Conservation (phyloP, 2,113 vertebrate species). For the Sylvietta virens region DNA sequence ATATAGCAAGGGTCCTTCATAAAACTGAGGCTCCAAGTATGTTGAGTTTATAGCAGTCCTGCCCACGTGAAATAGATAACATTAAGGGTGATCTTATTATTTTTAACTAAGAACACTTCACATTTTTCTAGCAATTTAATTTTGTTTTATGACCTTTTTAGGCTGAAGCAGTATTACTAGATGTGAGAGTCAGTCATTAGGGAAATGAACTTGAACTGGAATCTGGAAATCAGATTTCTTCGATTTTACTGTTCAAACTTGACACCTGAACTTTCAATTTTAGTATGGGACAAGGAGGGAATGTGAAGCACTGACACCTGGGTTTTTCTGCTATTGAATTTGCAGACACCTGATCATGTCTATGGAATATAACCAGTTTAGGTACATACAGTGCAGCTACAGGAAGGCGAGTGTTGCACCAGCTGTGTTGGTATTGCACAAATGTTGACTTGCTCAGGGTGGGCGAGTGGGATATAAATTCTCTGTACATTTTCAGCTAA, state of each 20-base stretch:
- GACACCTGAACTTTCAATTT: neutral
- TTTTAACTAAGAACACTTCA: neutral
- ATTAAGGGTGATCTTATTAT: neutral
- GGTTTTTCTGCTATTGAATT: neutral
- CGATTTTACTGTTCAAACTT: neutral
- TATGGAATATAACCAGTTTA: neutral
- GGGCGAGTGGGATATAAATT: neutral
- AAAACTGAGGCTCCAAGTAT: neutral
- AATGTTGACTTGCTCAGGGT: neutral
- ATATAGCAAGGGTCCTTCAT: neutral
- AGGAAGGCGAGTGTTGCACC: neutral
- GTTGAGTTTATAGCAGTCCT: neutral
- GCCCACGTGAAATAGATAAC: neutral
- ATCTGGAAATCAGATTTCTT: neutral
- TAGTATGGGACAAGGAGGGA: neutral
- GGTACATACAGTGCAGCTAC: neutral
- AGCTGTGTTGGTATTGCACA: fast-evolving
- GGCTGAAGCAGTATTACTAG: neutral
- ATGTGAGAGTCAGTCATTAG: neutral
- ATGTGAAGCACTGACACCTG: neutral
- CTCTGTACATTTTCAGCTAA: neutral
- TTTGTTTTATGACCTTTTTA: neutral
- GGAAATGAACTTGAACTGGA: neutral
- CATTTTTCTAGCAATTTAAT: neutral
- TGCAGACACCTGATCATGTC: neutral